Base-by-base conservation (phyloP, 2,888 invertebrate species). In the Iphiclides podalirius region DNA sequence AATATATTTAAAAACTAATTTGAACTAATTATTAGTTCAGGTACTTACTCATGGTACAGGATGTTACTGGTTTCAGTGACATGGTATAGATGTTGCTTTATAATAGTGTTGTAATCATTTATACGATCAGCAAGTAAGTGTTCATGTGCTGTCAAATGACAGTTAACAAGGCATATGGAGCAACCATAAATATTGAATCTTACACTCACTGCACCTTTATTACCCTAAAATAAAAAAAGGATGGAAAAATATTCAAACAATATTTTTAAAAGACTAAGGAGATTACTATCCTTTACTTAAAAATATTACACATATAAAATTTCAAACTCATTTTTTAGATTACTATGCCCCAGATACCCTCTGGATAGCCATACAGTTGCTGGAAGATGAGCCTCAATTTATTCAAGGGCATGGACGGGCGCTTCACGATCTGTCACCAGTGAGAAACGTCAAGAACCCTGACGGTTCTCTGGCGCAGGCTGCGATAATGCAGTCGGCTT, bases 401-500 rank as follows among this genome's bases (percentile, higher is more conserved):
- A 89, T 99, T 1, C 93, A 95, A 52, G 96, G 97, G n/a, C 94
- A 98, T 73, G 98, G 98, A 0, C 90, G 98, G 55, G 95, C 96
- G 0, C 79, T 96, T 0, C 95, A 97, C 58, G 98, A 98, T 73
- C 89, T 98, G 1, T 97, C 97, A 49, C 98, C 98, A 0, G 98
- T 98, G 1, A 86, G 95, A 58, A 98, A 99, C 58, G 97, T 99
- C 0, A 98, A 98, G 88, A 99, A 99, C 90, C 99, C 99, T 0
- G 99, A 99, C 77, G 99, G 99, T 0, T 98, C 98, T 0, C 82
- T 99, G 14, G 99, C 99, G 0, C 99, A 99, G 79, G 98, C 99
- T 0, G 99, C 99, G 0, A 98, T 99, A 97, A 99, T 98, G 98
- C 99, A 99, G 79, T 96, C 96, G 8, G 99, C 99, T 0, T 77